Base-by-base conservation (phyloP, 2,888 invertebrate genomes). In the Synanthedon tipuliformis region DNA sequence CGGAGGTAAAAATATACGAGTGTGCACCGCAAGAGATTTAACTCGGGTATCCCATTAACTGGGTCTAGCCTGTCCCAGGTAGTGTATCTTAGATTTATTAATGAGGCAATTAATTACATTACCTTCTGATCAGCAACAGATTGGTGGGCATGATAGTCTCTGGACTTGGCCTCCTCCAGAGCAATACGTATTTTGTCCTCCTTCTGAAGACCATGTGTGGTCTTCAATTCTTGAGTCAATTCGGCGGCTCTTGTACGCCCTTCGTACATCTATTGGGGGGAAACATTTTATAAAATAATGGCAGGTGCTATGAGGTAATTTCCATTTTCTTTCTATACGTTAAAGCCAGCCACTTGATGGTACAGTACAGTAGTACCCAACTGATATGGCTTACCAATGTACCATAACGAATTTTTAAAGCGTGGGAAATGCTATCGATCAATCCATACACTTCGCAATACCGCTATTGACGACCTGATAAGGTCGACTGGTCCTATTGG, bases 191-290 rank as follows among this genome's bases (percentile, higher is more conserved):
- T 56, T 55, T 73, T 71, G 53, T 91, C 89, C 45, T 89, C 89
- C 45, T 86, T 87, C 64, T 92, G 89, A 0, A 92, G 85, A 0
- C 92, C 91, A 58, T 91, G 91, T 18, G 89, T 92, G 4, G 90
- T 90, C 71, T 92, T 89, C 65, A 94, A 68, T 78, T 94, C 94
- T 53, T 90, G 88, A 1, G 94, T 94, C 55, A 94, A 73, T 65
- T 93, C 92, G 16, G 89, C 88, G 18, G 92, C 91, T 53, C 91
- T 89, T 55, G 91, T 90, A 55, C 92, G 89, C 0, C 93, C 93
- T 71, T 92, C 91, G 69, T 89, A 91, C 88, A 94, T 93, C 93
- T 93, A 7, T 13, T 11, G 18, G 41, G 1, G 12, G 40, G 13
- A 13, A 40, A 40, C 12, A 12, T 12, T 23, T 41, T 12, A 10